These are phyloP conservation scores for Heptranchias perlo DNA, from an alignment of 2,113 vertebrate genomes.

Conservation along the genomic window DNA sequence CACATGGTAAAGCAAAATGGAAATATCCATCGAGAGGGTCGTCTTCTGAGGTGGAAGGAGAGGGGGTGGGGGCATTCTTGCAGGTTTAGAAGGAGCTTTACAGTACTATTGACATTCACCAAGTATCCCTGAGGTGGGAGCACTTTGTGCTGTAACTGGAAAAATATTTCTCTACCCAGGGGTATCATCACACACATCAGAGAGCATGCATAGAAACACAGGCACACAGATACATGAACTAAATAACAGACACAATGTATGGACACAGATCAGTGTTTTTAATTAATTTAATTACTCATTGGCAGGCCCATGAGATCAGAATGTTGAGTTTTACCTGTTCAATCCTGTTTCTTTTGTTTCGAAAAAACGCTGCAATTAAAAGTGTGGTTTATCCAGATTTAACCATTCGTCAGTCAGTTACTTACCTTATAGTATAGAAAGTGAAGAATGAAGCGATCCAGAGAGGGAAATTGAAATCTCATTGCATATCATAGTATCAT, in stretches of 20 bases:
- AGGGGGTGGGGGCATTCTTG: neutral
- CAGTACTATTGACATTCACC: neutral
- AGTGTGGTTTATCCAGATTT: neutral
- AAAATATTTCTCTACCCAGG: slow-evolving; percentile 3
- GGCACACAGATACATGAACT: neutral
- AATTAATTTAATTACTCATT: neutral
- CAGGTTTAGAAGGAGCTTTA: neutral
- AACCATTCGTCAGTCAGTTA: neutral
- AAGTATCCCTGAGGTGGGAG: neutral
- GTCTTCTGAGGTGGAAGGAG: neutral
- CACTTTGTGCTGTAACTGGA: neutral
- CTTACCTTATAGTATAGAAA: neutral
- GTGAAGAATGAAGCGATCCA: neutral
- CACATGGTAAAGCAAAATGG: neutral
- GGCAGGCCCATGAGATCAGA: neutral
- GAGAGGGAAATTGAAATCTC: neutral
- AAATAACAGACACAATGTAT: slow-evolving; percentile 2
- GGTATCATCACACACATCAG: neutral
- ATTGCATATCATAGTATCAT: too few species aligned
- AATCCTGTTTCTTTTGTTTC: neutral
- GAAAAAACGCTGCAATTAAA: neutral
- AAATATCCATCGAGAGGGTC: neutral
- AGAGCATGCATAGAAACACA: neutral
- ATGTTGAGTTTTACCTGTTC: neutral
- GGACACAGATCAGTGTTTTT: neutral